These are phyloP conservation scores for Lottia gigantea DNA, from an alignment of 2,888 invertebrate genomes.

Conservation along the genomic window DNA sequence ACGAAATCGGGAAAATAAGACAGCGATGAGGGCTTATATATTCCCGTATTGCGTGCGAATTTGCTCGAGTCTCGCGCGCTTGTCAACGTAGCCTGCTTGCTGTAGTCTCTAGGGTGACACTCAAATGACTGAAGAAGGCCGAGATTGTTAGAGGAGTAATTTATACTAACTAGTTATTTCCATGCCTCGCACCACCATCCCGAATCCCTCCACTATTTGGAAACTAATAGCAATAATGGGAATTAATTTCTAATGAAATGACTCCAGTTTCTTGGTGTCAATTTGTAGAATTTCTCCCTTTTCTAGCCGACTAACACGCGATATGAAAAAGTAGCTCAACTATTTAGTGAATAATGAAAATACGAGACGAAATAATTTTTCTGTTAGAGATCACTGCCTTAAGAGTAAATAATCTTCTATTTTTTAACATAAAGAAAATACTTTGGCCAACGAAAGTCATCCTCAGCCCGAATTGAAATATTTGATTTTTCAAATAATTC, in stretches of 20 bases:
- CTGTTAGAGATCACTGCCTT: too few relatives aligned
- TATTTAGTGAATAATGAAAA: too few relatives aligned
- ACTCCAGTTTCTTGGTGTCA: neutral
- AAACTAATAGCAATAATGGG: slow-evolving; percentile 5
- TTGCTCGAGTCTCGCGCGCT: slow-evolving; percentile 30
- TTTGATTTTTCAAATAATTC: too few relatives aligned
- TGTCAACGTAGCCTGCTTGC: slow-evolving; percentile 28
- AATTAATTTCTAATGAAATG: slow-evolving; percentile 7
- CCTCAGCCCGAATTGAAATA: too few relatives aligned
- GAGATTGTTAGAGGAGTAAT: slow-evolving; percentile 22
- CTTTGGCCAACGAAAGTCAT: too few relatives aligned
- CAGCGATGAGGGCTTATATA: slow-evolving; percentile 17
- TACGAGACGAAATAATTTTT: too few relatives aligned
- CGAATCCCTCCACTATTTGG: neutral
- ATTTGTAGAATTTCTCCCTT: neutral
- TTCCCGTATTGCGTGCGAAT: slow-evolving; percentile 24
- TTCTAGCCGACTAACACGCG: neutral
- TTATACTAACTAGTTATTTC: slow-evolving; percentile 25
- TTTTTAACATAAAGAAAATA: too few relatives aligned
- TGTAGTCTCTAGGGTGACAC: slow-evolving; percentile 33
- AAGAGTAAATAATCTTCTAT: too few relatives aligned
- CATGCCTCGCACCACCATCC: neutral
- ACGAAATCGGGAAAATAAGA: slow-evolving; percentile 10
- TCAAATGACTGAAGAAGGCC: slow-evolving; percentile 14
- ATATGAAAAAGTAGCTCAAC: neutral